Evolutionary conservation across 1,140 invertebrate genomes (phyloP).

Genomic region (Drosophila asahinai): DNA sequence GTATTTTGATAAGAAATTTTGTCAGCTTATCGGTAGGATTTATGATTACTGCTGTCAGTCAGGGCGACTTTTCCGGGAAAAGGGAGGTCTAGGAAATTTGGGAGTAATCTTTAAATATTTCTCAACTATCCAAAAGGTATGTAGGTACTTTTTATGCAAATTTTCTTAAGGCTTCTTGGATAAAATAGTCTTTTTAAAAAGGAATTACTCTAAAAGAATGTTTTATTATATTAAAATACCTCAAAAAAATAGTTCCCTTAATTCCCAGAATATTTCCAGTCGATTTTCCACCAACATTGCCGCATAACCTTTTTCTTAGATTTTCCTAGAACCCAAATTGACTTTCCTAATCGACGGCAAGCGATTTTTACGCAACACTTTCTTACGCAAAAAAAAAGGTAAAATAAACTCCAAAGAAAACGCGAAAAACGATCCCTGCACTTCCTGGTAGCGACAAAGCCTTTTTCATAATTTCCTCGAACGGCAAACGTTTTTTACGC

Average conservation of each 20-base stretch:
- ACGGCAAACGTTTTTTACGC: conserved; percentile 54
- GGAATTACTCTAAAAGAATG: not conserved
- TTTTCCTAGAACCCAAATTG: conserved; percentile 7
- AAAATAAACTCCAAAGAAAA: not conserved
- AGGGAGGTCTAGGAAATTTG: not conserved
- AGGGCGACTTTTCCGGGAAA: not conserved
- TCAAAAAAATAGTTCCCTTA: too few species aligned
- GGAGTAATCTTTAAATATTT: too few species aligned
- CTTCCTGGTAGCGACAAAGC: conserved; percentile 20
- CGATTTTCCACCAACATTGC: not conserved
- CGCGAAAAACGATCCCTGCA: not conserved
- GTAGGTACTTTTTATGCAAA: not conserved
- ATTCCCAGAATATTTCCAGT: not conserved
- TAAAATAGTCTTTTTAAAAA: not conserved
- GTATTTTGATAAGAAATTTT: conserved; percentile 47
- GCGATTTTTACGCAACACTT: conserved; percentile 21
- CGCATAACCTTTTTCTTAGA: conserved; percentile 1
- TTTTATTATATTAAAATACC: not conserved
- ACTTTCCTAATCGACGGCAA: not conserved
- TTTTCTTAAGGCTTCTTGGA: not conserved
- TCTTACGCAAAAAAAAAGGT: not conserved
- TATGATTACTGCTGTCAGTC: conserved; percentile 24
- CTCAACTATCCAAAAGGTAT: too few species aligned
- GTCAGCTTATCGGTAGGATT: conserved; percentile 33
- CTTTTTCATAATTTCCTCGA: conserved; percentile 46